phyloP scores from a whole-genome alignment of 2,888 invertebrate species.

The Molorchus minor region DNA sequence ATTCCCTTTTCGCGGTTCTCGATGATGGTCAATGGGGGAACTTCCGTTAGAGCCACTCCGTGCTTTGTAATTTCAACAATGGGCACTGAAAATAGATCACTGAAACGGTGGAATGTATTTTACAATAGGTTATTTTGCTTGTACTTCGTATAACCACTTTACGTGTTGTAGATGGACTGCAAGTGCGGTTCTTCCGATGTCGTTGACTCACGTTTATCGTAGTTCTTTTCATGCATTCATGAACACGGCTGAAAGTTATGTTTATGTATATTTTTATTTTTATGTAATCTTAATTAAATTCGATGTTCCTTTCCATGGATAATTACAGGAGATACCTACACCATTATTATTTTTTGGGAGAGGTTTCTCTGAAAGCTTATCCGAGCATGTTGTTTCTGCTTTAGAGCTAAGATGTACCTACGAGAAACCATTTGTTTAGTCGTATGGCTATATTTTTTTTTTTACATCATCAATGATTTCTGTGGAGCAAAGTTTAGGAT shows the following conservation, averaged over 20 bases:
- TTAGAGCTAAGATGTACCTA: too few species aligned
- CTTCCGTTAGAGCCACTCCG: slow-evolving; percentile 34
- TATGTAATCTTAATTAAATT: too few species aligned
- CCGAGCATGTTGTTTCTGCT: too few species aligned
- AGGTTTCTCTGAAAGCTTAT: too few species aligned
- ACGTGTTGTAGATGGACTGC: slow-evolving; percentile 8
- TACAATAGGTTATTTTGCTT: slow-evolving; percentile 5
- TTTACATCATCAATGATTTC: too few species aligned
- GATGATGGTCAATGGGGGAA: slow-evolving; percentile 20
- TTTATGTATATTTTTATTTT: too few species aligned
- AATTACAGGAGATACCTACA: too few species aligned
- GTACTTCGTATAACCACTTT: slow-evolving; percentile 13
- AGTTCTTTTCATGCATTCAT: slow-evolving; percentile 11
- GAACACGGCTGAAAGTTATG: not conserved
- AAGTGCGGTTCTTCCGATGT: slow-evolving; percentile 31
- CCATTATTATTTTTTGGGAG: too few species aligned
- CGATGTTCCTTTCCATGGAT: too few species aligned
- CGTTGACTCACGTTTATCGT: slow-evolving; percentile 27
- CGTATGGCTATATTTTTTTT: too few species aligned
- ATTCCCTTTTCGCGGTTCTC: not conserved
- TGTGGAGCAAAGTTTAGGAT: too few species aligned
- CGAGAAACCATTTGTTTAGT: too few species aligned
- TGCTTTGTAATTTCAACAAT: slow-evolving; percentile 37
- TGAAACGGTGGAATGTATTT: slow-evolving; percentile 18
- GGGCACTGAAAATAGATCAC: slow-evolving; percentile 34